A percentile compares a stretch with the other conserved stretches of the same genome.
Conservation (phyloP, 1,140 invertebrate species). For the Phthorimaea operculella region DNA sequence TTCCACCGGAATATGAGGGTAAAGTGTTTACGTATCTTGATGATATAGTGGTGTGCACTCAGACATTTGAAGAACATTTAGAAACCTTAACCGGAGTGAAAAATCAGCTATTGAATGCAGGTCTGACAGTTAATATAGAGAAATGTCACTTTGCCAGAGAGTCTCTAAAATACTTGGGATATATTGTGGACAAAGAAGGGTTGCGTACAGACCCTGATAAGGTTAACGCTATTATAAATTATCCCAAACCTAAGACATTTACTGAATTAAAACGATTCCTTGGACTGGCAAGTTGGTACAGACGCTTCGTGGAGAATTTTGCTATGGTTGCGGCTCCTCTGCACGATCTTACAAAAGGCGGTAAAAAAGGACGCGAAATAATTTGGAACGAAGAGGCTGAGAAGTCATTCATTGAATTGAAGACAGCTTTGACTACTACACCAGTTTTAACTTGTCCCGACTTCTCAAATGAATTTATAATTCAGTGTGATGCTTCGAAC, state of each 20-base stretch:
- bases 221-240: slow-evolving; percentile 48
- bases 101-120: slow-evolving; percentile 20
- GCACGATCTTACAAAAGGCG: slow-evolving; percentile 35
- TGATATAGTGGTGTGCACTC: slow-evolving; percentile 35
- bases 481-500: slow-evolving; percentile 44
- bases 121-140: slow-evolving; percentile 30
- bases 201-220: slow-evolving; percentile 51
- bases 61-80: slow-evolving; percentile 32
- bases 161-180: slow-evolving; percentile 35
- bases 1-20: slow-evolving; percentile 18
- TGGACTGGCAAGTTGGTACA: slow-evolving; percentile 53
- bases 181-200: slow-evolving; percentile 36
- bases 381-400: slow-evolving; percentile 22
- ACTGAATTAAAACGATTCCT: slow-evolving; percentile 42
- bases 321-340: slow-evolving; percentile 41
- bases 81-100: slow-evolving; percentile 23
- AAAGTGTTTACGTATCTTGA: slow-evolving; percentile 33
- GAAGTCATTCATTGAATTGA: slow-evolving; percentile 29
- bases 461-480: slow-evolving; percentile 30
- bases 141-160: slow-evolving; percentile 24
- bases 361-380: slow-evolving; percentile 19
- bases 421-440: slow-evolving; percentile 31
- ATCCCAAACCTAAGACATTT: slow-evolving; percentile 35
- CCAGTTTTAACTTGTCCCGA: slow-evolving; percentile 40
- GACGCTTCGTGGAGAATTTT: slow-evolving; percentile 53